Evolutionary conservation across 1,140 invertebrate species (phyloP), one percentile per base, ranked within the genome.

Genomic region (Colletes gigas): DNA sequence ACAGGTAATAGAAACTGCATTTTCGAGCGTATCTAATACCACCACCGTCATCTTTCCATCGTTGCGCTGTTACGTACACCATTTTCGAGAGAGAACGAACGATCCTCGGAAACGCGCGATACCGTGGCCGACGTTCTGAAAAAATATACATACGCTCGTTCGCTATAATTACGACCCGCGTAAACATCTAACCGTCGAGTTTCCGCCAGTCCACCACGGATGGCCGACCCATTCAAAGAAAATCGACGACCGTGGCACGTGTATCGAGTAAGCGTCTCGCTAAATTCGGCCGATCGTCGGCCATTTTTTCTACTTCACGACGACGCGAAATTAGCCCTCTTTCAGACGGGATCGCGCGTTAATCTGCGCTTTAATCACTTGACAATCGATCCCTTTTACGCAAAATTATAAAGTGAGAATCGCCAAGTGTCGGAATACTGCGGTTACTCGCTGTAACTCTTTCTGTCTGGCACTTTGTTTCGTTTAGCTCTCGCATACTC

Each of bases 1-100:
- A 79, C 89, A 88, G 92, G 93, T 94, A 92, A 89, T 83, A 4
- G n/a, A 52, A 19, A 3, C 44, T 9, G 71, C 41, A 4, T 9
- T 0, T 9, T 17, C 1, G 4, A 9, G 7, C 8, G n/a, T 30
- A 47, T 47, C 10, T 9, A 50, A 50, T 10, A 5, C 8, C 44
- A 2, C 8, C 44, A 5, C 44, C 12, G 15, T 8, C 3, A 67
- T 15, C 44, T 75, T 50, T 89, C 86, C 72, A 88, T 90, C 30
- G 19, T 78, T 15, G 8, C 44, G 19, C 9, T 54, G 15, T 82
- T 72, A 17, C 39, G 8, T 57, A 14, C 44, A 12, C n/a, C 50
- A n/a, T 80, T 72, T 50, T 52, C 4, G 15, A 19, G 17, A 71
- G 14, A 54, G 72, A 68, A 70, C 65, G 39, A 54, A 10, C 50